Conservation (phyloP, 2,888 invertebrate genomes). For the Archips xylosteana region DNA sequence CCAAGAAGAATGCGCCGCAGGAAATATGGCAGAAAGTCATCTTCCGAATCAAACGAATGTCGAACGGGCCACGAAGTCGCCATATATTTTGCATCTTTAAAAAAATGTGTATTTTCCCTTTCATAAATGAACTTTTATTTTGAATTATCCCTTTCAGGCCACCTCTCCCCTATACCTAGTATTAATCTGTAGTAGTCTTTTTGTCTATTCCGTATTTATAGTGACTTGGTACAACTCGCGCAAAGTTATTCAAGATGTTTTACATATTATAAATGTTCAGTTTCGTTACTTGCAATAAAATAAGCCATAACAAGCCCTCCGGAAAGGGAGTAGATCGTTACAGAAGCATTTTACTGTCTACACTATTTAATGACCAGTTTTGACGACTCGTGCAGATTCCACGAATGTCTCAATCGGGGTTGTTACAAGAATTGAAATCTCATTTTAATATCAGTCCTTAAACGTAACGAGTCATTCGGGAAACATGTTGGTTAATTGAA, state of each 20-base stretch:
- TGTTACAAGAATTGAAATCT: constrained; percentile 25
- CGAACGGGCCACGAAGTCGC: no score
- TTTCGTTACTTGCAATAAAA: constrained; percentile 33
- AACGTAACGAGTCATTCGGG: constrained; percentile 4
- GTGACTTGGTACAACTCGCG: no score
- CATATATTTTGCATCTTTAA: no score
- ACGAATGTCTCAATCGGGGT: constrained; percentile 7
- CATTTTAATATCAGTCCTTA: constrained; percentile 21
- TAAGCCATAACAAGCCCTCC: constrained; percentile 32
- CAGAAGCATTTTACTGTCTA: constrained; percentile 30
- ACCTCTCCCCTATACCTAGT: no score
- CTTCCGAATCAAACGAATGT: no score
- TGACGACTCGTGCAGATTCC: constrained; percentile 31
- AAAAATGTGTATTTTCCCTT: no score
- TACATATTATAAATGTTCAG: constrained; percentile 4
- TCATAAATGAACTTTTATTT: no score
- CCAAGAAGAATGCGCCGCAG: no score
- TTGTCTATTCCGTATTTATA: no score
- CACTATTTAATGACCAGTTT: constrained; percentile 31
- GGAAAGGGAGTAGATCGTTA: constrained; percentile 17
- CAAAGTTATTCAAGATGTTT: not conserved
- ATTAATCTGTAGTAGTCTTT: no score
- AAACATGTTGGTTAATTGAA: not conserved
- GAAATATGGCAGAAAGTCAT: no score
- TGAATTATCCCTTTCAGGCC: no score